Percentiles rank a stretch among this genome's conserved stretches.
Evolutionary conservation across 2,888 invertebrate genomes (phyloP).

Genomic region (Acleris holmiana): DNA sequence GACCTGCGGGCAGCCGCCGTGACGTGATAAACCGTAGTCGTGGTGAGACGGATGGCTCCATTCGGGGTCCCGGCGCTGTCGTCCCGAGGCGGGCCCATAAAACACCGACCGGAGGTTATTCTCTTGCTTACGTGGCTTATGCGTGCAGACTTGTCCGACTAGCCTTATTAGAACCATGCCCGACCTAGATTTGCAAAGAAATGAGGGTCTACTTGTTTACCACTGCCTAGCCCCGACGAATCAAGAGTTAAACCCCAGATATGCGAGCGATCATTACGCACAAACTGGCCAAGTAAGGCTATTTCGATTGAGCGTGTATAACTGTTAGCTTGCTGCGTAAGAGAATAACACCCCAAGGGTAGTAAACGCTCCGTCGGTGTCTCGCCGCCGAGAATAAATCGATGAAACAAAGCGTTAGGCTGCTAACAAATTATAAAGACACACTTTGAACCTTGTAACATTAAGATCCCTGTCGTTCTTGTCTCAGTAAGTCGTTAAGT

Average conservation of each 20-base stretch:
- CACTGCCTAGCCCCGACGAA: too few species aligned
- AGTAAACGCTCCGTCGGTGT: conserved; percentile 32
- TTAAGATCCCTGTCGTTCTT: neutral
- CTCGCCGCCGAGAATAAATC: conserved; percentile 30
- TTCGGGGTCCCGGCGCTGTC: conserved; percentile 19
- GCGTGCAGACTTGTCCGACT: too few species aligned
- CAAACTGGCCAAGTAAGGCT: too few species aligned
- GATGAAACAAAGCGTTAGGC: conserved; percentile 21
- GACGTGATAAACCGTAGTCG: conserved; percentile 29
- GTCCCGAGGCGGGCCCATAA: conserved; percentile 28
- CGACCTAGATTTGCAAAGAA: too few species aligned
- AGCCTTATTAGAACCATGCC: too few species aligned
- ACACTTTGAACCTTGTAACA: neutral
- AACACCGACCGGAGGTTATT: conserved; percentile 6
- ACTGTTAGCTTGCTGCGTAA: too few species aligned
- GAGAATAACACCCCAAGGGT: conserved; percentile 2
- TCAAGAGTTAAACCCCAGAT: too few species aligned
- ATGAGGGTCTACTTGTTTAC: too few species aligned
- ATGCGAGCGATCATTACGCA: too few species aligned
- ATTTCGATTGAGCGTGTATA: too few species aligned
- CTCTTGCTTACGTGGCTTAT: too few species aligned
- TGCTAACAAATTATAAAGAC: conserved; percentile 23
- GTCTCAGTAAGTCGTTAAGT: neutral
- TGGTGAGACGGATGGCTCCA: conserved; percentile 31
- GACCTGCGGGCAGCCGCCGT: neutral